Evolutionary conservation across 2,113 vertebrate species (phyloP), one percentile per base, ranked within the genome.

Genomic region (Dinomys branickii): DNA sequence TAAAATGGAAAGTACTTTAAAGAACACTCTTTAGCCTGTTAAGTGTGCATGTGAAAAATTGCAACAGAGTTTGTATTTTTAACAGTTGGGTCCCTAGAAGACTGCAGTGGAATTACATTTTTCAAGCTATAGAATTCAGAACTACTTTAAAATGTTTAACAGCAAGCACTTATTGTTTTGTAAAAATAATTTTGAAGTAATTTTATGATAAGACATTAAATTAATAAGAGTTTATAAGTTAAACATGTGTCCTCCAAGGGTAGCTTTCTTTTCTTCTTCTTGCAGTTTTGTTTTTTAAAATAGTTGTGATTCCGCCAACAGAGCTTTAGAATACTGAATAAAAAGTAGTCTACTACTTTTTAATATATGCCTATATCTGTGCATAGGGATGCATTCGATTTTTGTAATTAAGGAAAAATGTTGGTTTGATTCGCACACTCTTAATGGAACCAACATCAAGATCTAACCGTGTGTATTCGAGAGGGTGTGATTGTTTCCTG

Each of bases 161-260:
- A 91, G 44, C 13, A 90, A 94, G 14, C 38, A 50, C 63, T 90
- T 83, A 54, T 94, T 94, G 94, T 89, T 96, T 97, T 88, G 58
- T 59, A 78, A 92, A 93, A 94, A 86, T 56, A 65, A 69, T 7
- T 41, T 88, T 54, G 3, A 61, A 94, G 56, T 88, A 87, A 75
- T 73, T 73, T 56, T 41, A 87, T 30, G 58, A 44, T 30, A 63
- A 44, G 35, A 84, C 38, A 44, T 85, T 92, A 94, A 94, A 88
- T 19, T 33, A 5, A 35, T 38, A 91, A 80, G 63, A 91, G 44
- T 94, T 91, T 92, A 28, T 77, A 94, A 92, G 24, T 89, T 88
- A 95, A 91, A 77, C 12, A 56, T 88, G 81, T 58, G 4, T 69
- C 16, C 41, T 93, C 3, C 17, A 59, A 67, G 44, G 35, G 9